Percentiles rank a stretch among this genome's conserved stretches.
These are phyloP conservation scores for Anoplius nigerrimus DNA, from an alignment of 2,888 invertebrate species.

Conservation along the genomic window DNA sequence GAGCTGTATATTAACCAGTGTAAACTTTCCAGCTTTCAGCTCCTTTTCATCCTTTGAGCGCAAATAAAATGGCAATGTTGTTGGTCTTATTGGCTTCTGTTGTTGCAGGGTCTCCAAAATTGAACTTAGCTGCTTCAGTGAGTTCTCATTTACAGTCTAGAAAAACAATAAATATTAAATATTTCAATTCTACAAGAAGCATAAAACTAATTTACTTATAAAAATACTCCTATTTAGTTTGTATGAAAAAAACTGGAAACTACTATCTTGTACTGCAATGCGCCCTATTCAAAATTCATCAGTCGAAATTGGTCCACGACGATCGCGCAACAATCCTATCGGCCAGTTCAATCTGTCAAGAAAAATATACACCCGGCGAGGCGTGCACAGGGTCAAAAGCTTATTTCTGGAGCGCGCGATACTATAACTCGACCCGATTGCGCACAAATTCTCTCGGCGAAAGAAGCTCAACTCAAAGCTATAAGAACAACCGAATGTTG, in stretches of 20 bases:
- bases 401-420: no score
- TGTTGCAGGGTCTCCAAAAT: conserved; percentile 87
- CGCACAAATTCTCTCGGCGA: no score
- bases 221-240: background rate
- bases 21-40: conserved; percentile 80
- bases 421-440: no score
- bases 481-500: no score
- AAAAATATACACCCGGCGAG: no score
- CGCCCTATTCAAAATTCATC: no score
- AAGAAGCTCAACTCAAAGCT: no score
- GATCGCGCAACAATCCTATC: no score
- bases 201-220: background rate
- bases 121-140: conserved; percentile 90
- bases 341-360: no score
- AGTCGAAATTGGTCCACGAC: no score
- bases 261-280: no score
- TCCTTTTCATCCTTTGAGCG: conserved; percentile 81
- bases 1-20: conserved; percentile 84
- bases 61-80: conserved; percentile 88
- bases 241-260: background rate
- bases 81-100: conserved; percentile 78
- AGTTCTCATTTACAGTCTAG: conserved; percentile 92
- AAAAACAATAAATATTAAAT: conserved; percentile 53
- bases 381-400: no score
- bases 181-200: background rate